Conservation (phyloP, 2,797 vertebrate species). For the Lagocephalus sceleratus region DNA sequence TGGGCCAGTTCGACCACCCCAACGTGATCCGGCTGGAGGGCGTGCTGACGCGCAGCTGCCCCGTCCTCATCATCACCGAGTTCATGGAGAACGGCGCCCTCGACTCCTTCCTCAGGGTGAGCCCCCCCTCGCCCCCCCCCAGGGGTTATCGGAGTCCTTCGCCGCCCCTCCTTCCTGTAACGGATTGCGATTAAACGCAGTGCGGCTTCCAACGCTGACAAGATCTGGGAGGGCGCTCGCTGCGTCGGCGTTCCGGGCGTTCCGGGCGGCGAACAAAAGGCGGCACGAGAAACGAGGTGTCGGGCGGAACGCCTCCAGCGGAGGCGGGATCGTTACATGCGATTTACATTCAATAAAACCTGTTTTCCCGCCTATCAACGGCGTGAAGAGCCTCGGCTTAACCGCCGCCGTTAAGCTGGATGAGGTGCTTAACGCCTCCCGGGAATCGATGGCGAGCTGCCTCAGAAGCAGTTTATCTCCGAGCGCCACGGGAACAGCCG, state of each 20-base stretch:
- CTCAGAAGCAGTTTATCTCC: slow-evolving; percentile 19
- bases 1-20: slow-evolving; percentile 99
- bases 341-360: slow-evolving; percentile 57
- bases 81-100: slow-evolving; percentile 99
- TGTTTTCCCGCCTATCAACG: slow-evolving; percentile 43
- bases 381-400: slow-evolving; percentile 35
- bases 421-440: slow-evolving; percentile 26
- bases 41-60: slow-evolving; percentile 95
- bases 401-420: slow-evolving; percentile 24
- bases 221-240: slow-evolving; percentile 52
- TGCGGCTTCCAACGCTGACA: too few relatives aligned
- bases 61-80: slow-evolving; percentile 96
- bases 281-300: slow-evolving; percentile 59
- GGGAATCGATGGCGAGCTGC: slow-evolving; percentile 18
- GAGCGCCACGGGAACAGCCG: neutral
- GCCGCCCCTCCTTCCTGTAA: too few relatives aligned
- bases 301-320: slow-evolving; percentile 53
- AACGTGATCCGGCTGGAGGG: slow-evolving; percentile 98
- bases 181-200: slow-evolving; percentile 71
- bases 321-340: slow-evolving; percentile 51
- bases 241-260: slow-evolving; percentile 52
- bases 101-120: slow-evolving; percentile 96
- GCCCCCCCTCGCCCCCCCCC: too few relatives aligned
- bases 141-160: slow-evolving; percentile 60
- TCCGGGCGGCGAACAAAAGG: slow-evolving; percentile 44